Conservation (phyloP, 2,113 vertebrate species). For the Myocastor coypus region DNA sequence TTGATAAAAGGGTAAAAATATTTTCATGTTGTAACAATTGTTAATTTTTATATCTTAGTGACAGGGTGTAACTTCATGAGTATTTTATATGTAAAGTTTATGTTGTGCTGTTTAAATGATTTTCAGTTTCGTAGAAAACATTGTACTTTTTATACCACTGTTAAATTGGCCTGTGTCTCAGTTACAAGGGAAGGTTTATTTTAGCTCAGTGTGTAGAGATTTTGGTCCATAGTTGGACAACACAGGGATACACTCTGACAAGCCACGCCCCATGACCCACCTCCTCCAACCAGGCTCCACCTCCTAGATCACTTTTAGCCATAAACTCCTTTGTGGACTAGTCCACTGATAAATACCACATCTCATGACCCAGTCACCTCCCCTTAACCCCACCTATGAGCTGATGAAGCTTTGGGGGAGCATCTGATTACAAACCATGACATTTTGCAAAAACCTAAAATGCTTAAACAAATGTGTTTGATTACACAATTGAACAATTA, state of each 20-base stretch:
- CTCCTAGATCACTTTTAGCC: background rate
- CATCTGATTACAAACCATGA: background rate
- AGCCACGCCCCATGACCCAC: background rate
- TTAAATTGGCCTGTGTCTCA: background rate
- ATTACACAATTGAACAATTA: background rate
- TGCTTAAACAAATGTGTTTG: background rate
- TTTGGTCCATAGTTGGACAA: background rate
- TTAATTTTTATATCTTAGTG: conserved; percentile 23
- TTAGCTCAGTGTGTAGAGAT: background rate
- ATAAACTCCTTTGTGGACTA: no score
- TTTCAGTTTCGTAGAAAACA: conserved; percentile 1
- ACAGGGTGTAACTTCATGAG: background rate
- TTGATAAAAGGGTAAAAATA: conserved; percentile 22
- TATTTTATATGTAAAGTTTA: conserved; percentile 24
- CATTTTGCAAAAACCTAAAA: background rate
- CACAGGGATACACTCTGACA: background rate
- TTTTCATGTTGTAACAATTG: background rate
- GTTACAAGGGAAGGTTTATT: background rate
- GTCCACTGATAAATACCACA: no score
- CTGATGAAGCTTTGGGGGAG: background rate
- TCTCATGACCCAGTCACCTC: background rate
- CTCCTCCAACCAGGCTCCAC: background rate
- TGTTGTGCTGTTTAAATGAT: background rate
- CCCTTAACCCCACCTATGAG: background rate
- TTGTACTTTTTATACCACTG: background rate